Evolutionary conservation across 2,113 vertebrate genomes (phyloP).

Genomic region (Trinectes maculatus): DNA sequence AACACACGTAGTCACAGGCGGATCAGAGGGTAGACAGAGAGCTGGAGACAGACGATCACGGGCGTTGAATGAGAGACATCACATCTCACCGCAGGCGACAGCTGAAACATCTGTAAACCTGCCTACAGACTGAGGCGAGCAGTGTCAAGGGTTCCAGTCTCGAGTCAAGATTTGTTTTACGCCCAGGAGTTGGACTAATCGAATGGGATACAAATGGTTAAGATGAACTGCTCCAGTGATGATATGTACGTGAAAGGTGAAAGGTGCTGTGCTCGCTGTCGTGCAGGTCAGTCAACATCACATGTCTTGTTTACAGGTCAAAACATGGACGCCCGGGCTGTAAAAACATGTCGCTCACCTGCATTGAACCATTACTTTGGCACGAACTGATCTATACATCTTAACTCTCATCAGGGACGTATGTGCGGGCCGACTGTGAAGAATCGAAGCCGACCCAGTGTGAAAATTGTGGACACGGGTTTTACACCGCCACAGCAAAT

Average conservation of each 20-base stretch:
- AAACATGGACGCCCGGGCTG: neutral
- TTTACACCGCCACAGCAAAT: slow-evolving; percentile 50
- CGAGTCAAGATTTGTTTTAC: slow-evolving; percentile 10
- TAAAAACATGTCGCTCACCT: neutral
- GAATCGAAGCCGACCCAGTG: neutral
- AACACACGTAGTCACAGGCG: slow-evolving; percentile 34
- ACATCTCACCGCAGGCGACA: neutral
- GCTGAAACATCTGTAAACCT: neutral
- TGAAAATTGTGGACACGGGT: neutral
- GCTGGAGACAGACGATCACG: neutral
- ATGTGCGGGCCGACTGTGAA: slow-evolving; percentile 29
- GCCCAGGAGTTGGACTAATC: slow-evolving; percentile 1
- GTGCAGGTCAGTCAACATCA: slow-evolving; percentile 64
- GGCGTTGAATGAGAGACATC: slow-evolving; percentile 1
- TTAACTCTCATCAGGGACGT: slow-evolving; percentile 55
- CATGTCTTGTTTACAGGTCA: no score
- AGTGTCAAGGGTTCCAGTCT: no score
- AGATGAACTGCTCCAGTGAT: neutral
- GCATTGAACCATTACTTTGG: neutral
- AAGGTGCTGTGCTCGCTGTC: slow-evolving; percentile 50
- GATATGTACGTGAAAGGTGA: rapidly evolving
- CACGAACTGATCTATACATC: neutral
- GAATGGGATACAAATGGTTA: slow-evolving; percentile 13
- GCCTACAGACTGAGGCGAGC: no score
- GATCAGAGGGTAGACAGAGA: slow-evolving; percentile 26